Conservation (phyloP, 2,888 invertebrate species). For the Lasioglossum leucozonium region DNA sequence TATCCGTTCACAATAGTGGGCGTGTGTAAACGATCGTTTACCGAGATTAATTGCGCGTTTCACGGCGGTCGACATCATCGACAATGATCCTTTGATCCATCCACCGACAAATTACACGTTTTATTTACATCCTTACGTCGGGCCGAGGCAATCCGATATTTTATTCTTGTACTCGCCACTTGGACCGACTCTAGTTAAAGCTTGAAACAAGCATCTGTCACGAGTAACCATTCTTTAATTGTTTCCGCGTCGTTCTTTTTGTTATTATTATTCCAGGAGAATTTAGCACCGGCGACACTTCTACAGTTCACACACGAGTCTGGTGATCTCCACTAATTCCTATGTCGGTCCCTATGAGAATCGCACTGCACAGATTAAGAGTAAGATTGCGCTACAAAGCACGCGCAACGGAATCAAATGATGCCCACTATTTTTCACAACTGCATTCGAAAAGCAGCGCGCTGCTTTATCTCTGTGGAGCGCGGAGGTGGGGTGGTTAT, state of each 20-base stretch:
- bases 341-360: neutral
- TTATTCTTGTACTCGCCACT: neutral
- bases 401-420: neutral
- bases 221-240: neutral
- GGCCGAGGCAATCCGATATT: neutral
- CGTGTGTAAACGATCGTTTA: slow-evolving; percentile 65
- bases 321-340: neutral
- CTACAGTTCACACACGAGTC: neutral
- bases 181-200: neutral
- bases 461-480: neutral
- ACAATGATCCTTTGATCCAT: slow-evolving; percentile 51
- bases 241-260: neutral
- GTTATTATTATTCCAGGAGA: neutral
- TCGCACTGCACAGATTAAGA: neutral
- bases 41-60: slow-evolving; percentile 60
- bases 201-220: neutral
- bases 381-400: no score
- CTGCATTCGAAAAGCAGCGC: neutral
- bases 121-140: slow-evolving; percentile 18
- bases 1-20: slow-evolving; percentile 37
- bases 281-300: neutral
- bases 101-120: slow-evolving; percentile 54
- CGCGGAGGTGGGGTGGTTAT: neutral
- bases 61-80: slow-evolving; percentile 33
- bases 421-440: slow-evolving; percentile 3